Percentiles rank a stretch among this genome's conserved stretches.
phyloP scores from a whole-genome alignment of 2,113 vertebrate species.

The Saguinus imperator region DNA sequence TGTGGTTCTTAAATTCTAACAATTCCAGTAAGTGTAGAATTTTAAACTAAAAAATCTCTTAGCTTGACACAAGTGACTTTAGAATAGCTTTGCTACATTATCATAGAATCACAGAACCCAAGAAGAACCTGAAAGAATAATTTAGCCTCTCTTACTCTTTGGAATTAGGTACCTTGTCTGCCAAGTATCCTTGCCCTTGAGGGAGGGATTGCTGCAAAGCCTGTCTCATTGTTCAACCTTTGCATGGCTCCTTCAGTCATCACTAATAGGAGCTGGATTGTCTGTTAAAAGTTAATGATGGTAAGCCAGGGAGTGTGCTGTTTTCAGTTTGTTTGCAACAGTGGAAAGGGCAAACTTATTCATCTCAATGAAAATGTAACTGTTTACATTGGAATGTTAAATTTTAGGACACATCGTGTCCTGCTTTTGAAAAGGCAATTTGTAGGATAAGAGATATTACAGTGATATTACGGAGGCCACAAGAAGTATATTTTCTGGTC shows the following conservation, averaged over 20 bases:
- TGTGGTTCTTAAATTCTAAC: background rate
- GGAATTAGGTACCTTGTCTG: background rate
- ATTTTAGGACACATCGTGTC: background rate
- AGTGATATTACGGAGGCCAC: background rate
- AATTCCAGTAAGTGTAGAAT: background rate
- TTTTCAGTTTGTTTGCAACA: background rate
- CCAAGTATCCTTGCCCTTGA: background rate
- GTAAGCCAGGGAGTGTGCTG: background rate
- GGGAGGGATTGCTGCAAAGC: background rate
- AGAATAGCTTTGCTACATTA: background rate
- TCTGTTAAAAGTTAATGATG: background rate
- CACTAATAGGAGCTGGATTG: background rate
- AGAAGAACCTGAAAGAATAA: background rate
- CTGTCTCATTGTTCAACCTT: background rate
- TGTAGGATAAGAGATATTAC: background rate
- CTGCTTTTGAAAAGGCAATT: background rate
- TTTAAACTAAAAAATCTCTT: slow-evolving; percentile 33
- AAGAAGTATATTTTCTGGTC: background rate
- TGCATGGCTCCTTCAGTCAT: background rate
- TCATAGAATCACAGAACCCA: background rate
- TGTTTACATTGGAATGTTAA: background rate
- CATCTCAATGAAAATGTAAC: background rate
- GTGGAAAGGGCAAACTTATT: background rate
- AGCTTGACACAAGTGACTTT: background rate
- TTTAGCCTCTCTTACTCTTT: background rate